phyloP scores from a whole-genome alignment of 2,113 vertebrate genomes.

The Tichodroma muraria region DNA sequence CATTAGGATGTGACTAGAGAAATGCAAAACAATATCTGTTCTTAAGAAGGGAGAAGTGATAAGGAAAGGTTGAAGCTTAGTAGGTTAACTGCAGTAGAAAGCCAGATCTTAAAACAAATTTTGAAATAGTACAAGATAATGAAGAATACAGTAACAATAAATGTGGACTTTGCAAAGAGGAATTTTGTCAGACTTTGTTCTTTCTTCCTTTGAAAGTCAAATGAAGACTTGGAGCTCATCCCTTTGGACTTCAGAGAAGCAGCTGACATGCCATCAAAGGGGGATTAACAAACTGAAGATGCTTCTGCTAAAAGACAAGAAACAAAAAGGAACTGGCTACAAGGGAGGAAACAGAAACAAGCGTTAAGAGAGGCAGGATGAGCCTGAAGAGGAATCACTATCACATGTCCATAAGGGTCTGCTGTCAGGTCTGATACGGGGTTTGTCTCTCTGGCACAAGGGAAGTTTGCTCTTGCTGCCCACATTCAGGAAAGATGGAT shows the following conservation, averaged over 20 bases:
- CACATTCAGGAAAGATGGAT: neutral
- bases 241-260: slow-evolving; percentile 6
- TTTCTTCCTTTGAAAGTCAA: neutral
- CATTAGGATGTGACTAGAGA: neutral
- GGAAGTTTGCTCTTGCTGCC: neutral
- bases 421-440: neutral
- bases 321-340: neutral
- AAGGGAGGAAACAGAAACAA: neutral
- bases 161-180: neutral
- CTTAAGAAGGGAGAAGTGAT: neutral
- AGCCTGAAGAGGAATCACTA: neutral
- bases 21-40: neutral
- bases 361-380: neutral
- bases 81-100: neutral
- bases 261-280: neutral
- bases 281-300: neutral
- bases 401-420: neutral
- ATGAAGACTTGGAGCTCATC: neutral
- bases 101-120: neutral
- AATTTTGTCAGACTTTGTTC: slow-evolving; percentile 5
- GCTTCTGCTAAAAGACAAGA: neutral
- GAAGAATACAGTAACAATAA: neutral
- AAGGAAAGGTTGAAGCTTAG: neutral
- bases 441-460: neutral
- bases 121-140: neutral